Evolutionary conservation across 2,113 vertebrate genomes (phyloP).

Genomic region (Pelmatolapia mariae): DNA sequence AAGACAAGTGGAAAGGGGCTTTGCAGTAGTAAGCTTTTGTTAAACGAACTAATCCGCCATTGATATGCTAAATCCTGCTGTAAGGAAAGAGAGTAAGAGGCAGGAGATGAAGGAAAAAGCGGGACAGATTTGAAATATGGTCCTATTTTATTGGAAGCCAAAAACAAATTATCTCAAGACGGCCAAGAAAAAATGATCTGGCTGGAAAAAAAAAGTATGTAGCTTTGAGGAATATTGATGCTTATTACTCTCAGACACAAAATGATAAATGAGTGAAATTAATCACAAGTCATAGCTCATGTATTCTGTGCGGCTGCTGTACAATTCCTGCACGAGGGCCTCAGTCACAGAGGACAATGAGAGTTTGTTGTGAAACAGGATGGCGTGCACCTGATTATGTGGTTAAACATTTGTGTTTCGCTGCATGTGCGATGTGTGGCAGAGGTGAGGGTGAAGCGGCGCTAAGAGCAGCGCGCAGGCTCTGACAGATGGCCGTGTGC

Average conservation of each 20-base stretch:
- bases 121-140: constrained; percentile 21
- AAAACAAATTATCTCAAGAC: background rate
- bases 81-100: constrained; percentile 36
- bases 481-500: constrained; percentile 47
- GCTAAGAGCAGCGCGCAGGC: background rate
- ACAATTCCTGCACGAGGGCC: background rate
- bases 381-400: background rate
- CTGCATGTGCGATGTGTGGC: background rate
- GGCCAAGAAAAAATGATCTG: background rate
- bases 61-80: constrained; percentile 71
- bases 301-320: background rate
- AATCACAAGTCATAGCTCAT: background rate
- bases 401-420: background rate
- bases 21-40: constrained; percentile 69
- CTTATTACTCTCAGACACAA: background rate
- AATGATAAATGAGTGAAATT: background rate
- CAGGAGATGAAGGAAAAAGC: background rate
- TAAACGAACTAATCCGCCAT: constrained; percentile 65
- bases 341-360: background rate
- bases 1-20: constrained; percentile 64
- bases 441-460: constrained; percentile 29
- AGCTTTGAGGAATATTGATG: background rate
- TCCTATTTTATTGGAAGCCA: background rate
- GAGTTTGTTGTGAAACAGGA: background rate
- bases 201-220: background rate